These are phyloP conservation scores for Lasius platythorax DNA, from an alignment of 2,888 invertebrate species.

Conservation along the genomic window DNA sequence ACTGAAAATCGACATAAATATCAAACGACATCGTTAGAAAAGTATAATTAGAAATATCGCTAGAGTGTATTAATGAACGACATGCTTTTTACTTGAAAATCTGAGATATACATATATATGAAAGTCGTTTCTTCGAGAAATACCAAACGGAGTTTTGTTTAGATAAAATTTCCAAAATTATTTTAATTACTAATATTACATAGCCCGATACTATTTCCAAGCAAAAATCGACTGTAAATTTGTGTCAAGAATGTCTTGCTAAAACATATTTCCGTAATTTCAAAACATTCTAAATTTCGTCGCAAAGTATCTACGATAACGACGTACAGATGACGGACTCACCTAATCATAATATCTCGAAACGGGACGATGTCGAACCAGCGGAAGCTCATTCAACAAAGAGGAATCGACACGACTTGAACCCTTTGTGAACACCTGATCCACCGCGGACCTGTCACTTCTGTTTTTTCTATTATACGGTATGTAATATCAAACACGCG, in stretches of 20 bases:
- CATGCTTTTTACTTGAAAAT: background rate
- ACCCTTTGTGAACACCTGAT: constrained; percentile 70
- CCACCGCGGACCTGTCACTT: constrained; percentile 50
- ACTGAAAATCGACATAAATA: constrained; percentile 1
- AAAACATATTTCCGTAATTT: background rate
- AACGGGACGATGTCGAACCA: constrained; percentile 74
- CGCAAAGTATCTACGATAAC: background rate
- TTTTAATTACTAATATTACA: background rate
- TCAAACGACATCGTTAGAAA: background rate
- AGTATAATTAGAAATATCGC: background rate
- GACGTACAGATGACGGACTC: constrained; percentile 67
- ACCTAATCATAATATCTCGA: constrained; percentile 85
- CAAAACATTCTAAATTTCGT: background rate
- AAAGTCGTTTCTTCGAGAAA: background rate
- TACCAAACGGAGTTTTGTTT: background rate
- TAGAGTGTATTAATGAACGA: background rate
- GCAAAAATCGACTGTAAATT: background rate
- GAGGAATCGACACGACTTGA: constrained; percentile 14
- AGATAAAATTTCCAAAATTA: background rate
- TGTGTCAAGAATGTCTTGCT: background rate
- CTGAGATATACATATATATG: background rate
- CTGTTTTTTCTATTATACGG: constrained; percentile 53
- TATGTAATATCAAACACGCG: constrained; percentile 59
- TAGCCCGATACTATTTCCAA: background rate
- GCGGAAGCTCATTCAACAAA: constrained; percentile 79